Conservation (phyloP, 2,113 vertebrate species). For the Erythrocercus mccallii region DNA sequence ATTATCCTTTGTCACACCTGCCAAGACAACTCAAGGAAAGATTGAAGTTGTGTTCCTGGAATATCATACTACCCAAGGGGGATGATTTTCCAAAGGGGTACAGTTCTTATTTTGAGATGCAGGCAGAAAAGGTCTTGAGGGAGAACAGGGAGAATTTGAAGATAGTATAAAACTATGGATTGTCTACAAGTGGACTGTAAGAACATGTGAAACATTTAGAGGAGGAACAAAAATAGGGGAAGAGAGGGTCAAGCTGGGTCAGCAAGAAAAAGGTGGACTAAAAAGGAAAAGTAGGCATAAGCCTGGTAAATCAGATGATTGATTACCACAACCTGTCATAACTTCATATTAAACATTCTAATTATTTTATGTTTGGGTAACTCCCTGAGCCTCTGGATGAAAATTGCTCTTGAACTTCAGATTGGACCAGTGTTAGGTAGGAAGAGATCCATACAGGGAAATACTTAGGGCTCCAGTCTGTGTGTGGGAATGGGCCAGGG, state of each 20-base stretch:
- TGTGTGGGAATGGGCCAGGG: background rate
- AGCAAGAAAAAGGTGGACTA: background rate
- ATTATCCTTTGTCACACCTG: background rate
- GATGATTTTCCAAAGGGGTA: background rate
- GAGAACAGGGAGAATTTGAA: background rate
- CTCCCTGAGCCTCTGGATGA: background rate
- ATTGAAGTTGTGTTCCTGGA: background rate
- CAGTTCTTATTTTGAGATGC: background rate
- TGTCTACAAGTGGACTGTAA: background rate
- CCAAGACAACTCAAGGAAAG: background rate
- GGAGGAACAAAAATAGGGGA: background rate
- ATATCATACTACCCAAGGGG: background rate
- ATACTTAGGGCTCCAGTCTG: background rate
- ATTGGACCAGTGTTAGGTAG: background rate
- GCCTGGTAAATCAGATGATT: background rate
- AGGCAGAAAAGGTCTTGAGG: background rate
- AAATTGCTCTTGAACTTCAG: background rate
- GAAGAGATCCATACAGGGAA: background rate
- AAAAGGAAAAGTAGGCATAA: background rate
- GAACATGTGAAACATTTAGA: background rate
- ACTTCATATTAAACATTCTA: background rate
- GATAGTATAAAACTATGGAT: background rate
- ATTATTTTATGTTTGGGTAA: background rate
- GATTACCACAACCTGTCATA: accelerated
- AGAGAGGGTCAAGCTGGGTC: background rate